Evolutionary conservation across 2,888 invertebrate genomes (phyloP).

Genomic region (Harpagoxenus sublaevis): DNA sequence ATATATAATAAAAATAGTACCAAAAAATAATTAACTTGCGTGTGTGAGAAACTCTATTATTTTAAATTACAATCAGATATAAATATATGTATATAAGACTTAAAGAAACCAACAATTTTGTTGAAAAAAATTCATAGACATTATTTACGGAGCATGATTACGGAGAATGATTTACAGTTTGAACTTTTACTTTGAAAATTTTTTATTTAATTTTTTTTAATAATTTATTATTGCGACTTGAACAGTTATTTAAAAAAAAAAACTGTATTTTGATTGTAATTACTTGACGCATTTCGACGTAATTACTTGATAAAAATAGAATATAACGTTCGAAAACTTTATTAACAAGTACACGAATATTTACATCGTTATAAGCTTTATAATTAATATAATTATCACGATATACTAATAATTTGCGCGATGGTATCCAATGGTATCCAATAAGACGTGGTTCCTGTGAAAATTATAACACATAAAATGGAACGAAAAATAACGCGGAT

Average conservation of each 20-base stretch:
- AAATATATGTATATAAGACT: neutral
- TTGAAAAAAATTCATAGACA: neutral
- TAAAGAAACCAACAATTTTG: neutral
- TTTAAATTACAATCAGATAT: neutral
- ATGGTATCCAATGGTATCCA: neutral
- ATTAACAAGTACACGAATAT: neutral
- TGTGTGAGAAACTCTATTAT: neutral
- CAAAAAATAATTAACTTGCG: neutral
- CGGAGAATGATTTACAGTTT: neutral
- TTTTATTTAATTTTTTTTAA: neutral
- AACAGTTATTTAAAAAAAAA: neutral
- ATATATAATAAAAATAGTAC: neutral
- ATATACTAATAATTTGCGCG: neutral
- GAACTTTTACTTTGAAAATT: neutral
- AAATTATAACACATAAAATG: constrained; percentile 6
- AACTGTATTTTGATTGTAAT: neutral
- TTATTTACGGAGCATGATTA: neutral
- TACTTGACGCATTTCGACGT: neutral
- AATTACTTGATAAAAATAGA: neutral
- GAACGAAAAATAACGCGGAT: neutral
- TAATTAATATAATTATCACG: constrained; percentile 1
- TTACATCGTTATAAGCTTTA: neutral
- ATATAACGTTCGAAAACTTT: neutral
- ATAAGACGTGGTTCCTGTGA: neutral
- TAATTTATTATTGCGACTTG: neutral